Conservation (phyloP, 2,888 invertebrate species). For the Caenorhabditis angaria region DNA sequence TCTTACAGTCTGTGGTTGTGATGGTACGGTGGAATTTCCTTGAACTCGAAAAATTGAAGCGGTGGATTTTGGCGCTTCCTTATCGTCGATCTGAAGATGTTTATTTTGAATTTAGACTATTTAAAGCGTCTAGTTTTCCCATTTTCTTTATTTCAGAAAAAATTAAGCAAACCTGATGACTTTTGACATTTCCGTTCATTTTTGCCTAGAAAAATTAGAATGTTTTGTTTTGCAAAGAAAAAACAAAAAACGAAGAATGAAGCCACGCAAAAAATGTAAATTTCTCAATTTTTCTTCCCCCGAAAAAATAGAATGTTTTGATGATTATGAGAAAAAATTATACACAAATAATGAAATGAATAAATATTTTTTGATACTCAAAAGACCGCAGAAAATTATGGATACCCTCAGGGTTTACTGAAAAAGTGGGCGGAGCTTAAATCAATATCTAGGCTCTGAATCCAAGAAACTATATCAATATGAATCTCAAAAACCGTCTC, state of each 20-base stretch:
- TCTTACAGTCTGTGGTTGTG: constrained; percentile 5
- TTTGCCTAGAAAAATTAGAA: no score
- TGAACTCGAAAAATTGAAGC: constrained; percentile 53
- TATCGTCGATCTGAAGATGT: constrained; percentile 6
- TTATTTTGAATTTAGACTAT: neutral
- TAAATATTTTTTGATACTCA: no score
- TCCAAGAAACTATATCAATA: no score
- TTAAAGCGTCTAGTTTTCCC: neutral
- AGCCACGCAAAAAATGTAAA: no score
- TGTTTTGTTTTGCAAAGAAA: neutral
- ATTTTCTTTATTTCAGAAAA: neutral
- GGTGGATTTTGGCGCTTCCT: constrained; percentile 47
- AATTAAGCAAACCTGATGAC: neutral
- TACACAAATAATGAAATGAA: no score
- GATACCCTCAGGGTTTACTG: no score
- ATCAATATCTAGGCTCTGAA: no score
- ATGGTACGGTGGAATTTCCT: constrained; percentile 23
- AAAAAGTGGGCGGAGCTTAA: no score
- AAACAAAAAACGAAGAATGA: neutral
- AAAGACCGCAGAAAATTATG: no score
- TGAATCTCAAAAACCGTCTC: no score
- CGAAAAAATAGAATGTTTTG: no score
- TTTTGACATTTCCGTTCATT: constrained; percentile 16
- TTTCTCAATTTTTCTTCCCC: neutral
- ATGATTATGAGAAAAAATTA: no score